phyloP scores from a whole-genome alignment of 2,888 invertebrate species.

The Nemurella pictetii region DNA sequence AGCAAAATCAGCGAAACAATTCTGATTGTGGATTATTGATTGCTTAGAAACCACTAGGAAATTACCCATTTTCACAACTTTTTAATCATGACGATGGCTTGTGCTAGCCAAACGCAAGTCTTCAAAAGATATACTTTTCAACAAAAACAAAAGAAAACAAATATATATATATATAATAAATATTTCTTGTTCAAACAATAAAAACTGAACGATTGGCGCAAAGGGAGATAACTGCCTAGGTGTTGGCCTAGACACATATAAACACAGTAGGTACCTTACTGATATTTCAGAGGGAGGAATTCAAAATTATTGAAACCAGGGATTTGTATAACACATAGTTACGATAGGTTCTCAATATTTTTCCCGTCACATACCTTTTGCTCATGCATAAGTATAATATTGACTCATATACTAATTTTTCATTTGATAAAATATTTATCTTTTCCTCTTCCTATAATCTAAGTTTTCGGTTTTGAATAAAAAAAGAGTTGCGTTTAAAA shows the following conservation, averaged over 20 bases:
- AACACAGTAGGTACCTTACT: not conserved
- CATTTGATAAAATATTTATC: conserved; percentile 28
- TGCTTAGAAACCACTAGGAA: not conserved
- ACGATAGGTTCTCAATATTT: not conserved
- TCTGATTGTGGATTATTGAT: not conserved
- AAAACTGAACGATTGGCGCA: not conserved
- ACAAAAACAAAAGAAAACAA: not conserved
- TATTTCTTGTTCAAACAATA: not conserved
- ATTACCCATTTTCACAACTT: not conserved
- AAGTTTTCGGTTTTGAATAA: conserved; percentile 13
- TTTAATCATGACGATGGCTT: too few relatives aligned
- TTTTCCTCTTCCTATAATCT: conserved; percentile 12
- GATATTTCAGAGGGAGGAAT: not conserved
- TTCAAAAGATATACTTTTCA: not conserved
- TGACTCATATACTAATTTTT: conserved; percentile 2
- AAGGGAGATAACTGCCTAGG: not conserved
- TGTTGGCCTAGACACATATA: not conserved
- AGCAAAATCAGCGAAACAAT: not conserved
- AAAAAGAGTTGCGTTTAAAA: not conserved
- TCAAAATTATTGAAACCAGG: not conserved
- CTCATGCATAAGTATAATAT: not conserved
- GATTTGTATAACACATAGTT: not conserved
- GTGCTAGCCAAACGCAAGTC: not conserved
- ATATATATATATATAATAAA: too few relatives aligned
- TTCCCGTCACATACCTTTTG: not conserved